Evolutionary conservation across 2,888 invertebrate species (phyloP), one percentile per base, ranked within the genome.

Genomic region (Leptopilina drosophilae): DNA sequence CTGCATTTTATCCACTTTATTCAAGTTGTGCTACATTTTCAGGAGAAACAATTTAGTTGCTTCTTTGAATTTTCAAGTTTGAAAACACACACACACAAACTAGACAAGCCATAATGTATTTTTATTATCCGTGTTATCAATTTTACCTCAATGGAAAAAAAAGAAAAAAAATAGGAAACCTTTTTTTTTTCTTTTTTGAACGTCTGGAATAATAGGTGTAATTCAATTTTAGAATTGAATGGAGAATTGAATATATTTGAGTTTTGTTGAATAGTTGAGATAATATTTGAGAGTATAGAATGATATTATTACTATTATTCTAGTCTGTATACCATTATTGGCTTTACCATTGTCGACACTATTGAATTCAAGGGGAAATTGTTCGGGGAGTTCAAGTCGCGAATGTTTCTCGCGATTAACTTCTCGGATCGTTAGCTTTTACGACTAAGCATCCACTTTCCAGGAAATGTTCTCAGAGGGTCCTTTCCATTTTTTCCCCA

Each of bases 391-490:
- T 82, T 82, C 78, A 79, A 69, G 59, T 77, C 79, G 82, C 69
- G 81, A 84, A 80, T 81, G 80, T 82, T 82, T 82, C 82, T 82
- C 78, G 81, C 84, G 81, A 82, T 83, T 83, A 83, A 82, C 80
- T 82, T 82, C 82, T 80, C 81, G 84, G 82, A 76, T 82, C 83
- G 83, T 84, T 84, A 82, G 79, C 79, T 84, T 84, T 84, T 84
- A 84, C 81, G 84, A 84, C 73, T 77, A 77, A 81, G 73, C 76
- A 80, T 78, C 78, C 73, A 78, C 78, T 78, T 78, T 62, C 79
- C 75, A 77, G 78, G 79, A 80, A 82, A 77, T 80, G 80, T 73
- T 78, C 62, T 78, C 69, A 73, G 62, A 78, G 77, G 49, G 77
- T 78, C 59, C 64, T 73, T 64, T 33, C 33, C 33, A 73, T 56